A percentile compares a stretch with the other conserved stretches of the same genome.
Conservation (phyloP, 2,113 vertebrate species). For the Eublepharis macularius region DNA sequence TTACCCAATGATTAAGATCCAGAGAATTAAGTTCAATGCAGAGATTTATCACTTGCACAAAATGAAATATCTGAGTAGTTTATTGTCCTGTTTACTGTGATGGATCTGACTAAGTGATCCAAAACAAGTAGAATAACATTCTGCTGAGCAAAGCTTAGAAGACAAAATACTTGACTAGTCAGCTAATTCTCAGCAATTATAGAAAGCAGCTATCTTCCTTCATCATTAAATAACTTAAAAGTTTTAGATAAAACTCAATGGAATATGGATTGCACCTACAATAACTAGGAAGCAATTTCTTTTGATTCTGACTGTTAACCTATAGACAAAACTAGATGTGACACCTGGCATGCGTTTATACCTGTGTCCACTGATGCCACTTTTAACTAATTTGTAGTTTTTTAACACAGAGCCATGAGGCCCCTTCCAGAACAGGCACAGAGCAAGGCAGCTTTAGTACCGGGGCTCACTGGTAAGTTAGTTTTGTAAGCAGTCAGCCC, state of each 20-base stretch:
- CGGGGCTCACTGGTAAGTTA: too few species aligned
- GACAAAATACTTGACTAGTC: background rate
- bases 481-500: too few species aligned
- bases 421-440: too few species aligned
- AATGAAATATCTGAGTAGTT: background rate
- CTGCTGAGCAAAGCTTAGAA: background rate
- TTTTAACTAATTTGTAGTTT: too few species aligned
- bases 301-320: background rate
- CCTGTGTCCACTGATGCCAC: too few species aligned
- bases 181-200: background rate
- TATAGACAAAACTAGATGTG: too few species aligned
- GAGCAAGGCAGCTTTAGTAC: too few species aligned
- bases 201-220: background rate
- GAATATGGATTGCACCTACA: background rate
- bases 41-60: conserved; percentile 2
- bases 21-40: background rate
- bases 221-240: background rate
- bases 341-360: too few species aligned
- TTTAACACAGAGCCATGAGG: too few species aligned
- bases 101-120: background rate
- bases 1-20: background rate
- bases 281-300: background rate
- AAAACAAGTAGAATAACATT: background rate
- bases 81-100: conserved; percentile 5
- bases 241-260: background rate